Conservation (phyloP, 2,797 vertebrate genomes). For the Bradypodion pumilum region DNA sequence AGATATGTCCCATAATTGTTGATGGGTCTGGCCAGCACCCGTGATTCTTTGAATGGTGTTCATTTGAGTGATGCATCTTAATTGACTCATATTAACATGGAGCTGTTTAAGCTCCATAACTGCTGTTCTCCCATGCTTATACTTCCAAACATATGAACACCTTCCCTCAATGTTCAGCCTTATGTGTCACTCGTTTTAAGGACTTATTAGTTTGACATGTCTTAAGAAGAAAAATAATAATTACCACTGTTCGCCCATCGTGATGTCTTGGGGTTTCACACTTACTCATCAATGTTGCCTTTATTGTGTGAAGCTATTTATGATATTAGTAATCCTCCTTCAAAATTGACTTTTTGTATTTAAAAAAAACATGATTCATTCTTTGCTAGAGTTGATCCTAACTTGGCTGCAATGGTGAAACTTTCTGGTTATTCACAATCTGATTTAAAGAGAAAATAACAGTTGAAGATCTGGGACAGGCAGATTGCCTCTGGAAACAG, state of each 20-base stretch:
- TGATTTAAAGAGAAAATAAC: neutral
- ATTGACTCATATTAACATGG: neutral
- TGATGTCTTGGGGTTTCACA: neutral
- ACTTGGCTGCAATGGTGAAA: too few relatives aligned
- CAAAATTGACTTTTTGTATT: neutral
- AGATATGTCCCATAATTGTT: neutral
- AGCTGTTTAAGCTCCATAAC: neutral
- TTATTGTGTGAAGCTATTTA: conserved; percentile 8
- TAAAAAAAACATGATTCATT: conserved; percentile 2
- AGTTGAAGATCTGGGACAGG: neutral
- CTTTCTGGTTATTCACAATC: neutral
- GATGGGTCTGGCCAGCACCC: neutral
- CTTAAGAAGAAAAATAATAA: neutral
- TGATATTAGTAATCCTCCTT: neutral
- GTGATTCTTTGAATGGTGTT: neutral
- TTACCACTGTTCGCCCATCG: neutral
- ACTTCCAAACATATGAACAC: neutral
- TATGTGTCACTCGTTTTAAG: neutral
- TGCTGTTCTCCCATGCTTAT: neutral
- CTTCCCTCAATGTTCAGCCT: neutral
- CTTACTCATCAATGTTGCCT: conserved; percentile 1
- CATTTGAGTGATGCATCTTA: neutral
- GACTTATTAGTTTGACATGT: neutral
- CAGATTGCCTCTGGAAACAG: neutral
- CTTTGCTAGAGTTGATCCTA: neutral